phyloP scores from a whole-genome alignment of 2,888 invertebrate genomes.

The Cotesia congregata region DNA sequence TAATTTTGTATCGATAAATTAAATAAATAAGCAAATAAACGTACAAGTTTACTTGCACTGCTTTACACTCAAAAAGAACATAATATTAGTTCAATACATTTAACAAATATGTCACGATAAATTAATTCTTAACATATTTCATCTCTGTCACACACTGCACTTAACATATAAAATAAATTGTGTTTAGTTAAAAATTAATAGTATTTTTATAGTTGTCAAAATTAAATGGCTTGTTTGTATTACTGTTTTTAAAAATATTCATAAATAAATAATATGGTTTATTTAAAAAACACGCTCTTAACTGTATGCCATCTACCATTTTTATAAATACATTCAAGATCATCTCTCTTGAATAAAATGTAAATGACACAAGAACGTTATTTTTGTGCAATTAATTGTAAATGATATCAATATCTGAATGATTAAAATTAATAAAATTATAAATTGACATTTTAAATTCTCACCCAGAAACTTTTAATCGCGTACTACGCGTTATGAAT shows the following conservation, averaged over 20 bases:
- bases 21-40: background rate
- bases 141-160: background rate
- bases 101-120: background rate
- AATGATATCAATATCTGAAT: too few relatives aligned
- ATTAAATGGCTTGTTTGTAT: background rate
- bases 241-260: background rate
- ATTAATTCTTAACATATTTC: background rate
- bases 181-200: background rate
- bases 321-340: too few relatives aligned
- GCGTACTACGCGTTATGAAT: too few relatives aligned
- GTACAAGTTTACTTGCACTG: background rate
- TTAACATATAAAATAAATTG: background rate
- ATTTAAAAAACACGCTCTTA: background rate
- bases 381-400: too few relatives aligned
- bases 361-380: too few relatives aligned
- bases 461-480: too few relatives aligned
- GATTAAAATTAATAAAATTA: too few relatives aligned
- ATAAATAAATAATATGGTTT: background rate
- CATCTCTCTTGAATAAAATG: too few relatives aligned
- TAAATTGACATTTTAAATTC: too few relatives aligned
- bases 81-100: constrained; percentile 31
- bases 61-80: background rate
- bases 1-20: background rate
- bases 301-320: background rate
- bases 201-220: background rate